Evolutionary conservation across 2,113 vertebrate genomes (phyloP), one percentile per base, ranked within the genome.

Genomic region (Macroglossus sobrinus): DNA sequence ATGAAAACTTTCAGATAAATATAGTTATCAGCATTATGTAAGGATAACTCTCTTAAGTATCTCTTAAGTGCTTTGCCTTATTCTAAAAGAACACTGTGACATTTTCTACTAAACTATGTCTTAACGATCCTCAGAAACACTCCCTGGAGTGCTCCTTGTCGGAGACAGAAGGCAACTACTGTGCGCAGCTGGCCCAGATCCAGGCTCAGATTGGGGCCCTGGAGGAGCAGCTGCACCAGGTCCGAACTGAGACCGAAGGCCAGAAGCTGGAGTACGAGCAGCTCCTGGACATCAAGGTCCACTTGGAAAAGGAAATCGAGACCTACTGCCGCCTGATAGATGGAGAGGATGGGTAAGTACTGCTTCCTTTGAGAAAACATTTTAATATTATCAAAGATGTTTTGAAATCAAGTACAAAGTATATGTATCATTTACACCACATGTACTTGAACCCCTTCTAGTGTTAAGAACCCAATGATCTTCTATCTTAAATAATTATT

Each of bases 81-180:
- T 61, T 71, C 63, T 68, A 38, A 88, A 74, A 55, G 43, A 30
- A 22, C 6, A 13, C n/a, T 15, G 47, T 53, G 59, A 76, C n/a
- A 4, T 57, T 61, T 57, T 57, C 89, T 76, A 66, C 43, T 35
- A 40, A 38, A 57, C 33, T 22, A 0, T 61, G 14, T 94, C 53
- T 89, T 66, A 50, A 53, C 40, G 55, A 89, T 45, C 57, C 74
- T 21, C 98, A 99, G 99, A 99, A 99, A 99, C 97, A 89, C 13
- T 99, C 99, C 0, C 98, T 99, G 97, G 99, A 99, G 89, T 98
- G 98, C 79, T 99, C 99, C 1, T 92, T 99, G 97, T 97, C 98
- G 0, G 99, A 99, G 92, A 99, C 98, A 0, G 99, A 99, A 95
- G 97, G 98, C 84, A 99, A 98, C 74, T 99, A 99, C 98, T 99